phyloP scores from a whole-genome alignment of 2,113 vertebrate genomes.

The Cryptotis parvus region DNA sequence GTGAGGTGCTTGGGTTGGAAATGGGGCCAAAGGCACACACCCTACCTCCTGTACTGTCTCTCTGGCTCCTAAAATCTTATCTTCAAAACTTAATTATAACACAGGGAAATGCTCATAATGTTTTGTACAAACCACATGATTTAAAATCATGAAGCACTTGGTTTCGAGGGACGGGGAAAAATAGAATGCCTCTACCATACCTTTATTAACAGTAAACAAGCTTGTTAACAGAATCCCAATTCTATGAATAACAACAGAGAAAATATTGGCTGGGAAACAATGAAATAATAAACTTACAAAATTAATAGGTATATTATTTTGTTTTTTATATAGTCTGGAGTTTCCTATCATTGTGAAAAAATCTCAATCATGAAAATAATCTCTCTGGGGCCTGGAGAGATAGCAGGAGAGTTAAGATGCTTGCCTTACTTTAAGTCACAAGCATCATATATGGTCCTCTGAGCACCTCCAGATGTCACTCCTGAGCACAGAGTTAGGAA shows the following conservation, averaged over 20 bases:
- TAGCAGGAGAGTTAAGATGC: too few relatives aligned
- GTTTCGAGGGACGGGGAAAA: neutral
- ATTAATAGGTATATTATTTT: neutral
- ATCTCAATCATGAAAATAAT: neutral
- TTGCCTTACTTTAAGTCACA: too few relatives aligned
- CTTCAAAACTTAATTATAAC: slow-evolving; percentile 37
- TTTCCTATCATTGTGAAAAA: neutral
- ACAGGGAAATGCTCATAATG: neutral
- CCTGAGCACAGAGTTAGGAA: too few relatives aligned
- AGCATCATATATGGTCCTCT: too few relatives aligned
- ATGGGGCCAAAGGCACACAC: too few relatives aligned
- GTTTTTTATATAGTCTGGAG: slow-evolving; percentile 9
- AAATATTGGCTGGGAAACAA: neutral
- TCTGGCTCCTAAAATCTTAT: slow-evolving; percentile 20
- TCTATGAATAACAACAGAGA: neutral
- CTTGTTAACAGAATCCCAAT: neutral
- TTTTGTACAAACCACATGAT: neutral
- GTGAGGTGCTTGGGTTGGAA: too few relatives aligned
- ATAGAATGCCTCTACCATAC: neutral
- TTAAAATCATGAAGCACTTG: neutral
- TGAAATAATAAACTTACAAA: slow-evolving; percentile 11
- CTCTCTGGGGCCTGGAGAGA: too few relatives aligned
- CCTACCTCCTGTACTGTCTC: too few relatives aligned
- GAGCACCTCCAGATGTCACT: too few relatives aligned
- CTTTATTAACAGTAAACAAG: too few relatives aligned